Evolutionary conservation across 2,888 invertebrate genomes (phyloP).

Genomic region (Ethmia dodecea): DNA sequence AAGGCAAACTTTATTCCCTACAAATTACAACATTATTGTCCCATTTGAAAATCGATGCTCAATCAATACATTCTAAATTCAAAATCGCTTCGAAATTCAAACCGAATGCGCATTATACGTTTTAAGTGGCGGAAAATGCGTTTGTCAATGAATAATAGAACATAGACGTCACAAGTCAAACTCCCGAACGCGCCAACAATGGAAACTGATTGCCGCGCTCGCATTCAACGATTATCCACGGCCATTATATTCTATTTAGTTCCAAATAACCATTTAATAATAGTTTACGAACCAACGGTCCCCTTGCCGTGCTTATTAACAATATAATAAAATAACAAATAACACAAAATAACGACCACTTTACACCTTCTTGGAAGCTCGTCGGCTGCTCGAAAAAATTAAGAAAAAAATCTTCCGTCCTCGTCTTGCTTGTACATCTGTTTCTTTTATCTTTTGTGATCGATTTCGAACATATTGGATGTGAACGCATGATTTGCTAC

Average conservation of each 20-base stretch:
- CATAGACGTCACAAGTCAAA: constrained; percentile 67
- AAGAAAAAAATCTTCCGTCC: constrained; percentile 33
- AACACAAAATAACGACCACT: constrained; percentile 66
- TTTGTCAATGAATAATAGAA: constrained; percentile 38
- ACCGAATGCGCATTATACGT: constrained; percentile 10
- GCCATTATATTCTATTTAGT: constrained; percentile 77
- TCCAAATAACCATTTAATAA: constrained; percentile 76
- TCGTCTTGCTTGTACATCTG: constrained; percentile 36
- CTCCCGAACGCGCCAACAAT: constrained; percentile 48
- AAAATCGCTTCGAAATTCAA: constrained; percentile 16
- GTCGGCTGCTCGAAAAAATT: constrained; percentile 60
- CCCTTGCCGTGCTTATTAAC: constrained; percentile 74
- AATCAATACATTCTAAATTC: constrained; percentile 3
- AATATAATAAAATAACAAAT: constrained; percentile 75
- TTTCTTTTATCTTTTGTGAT: constrained; percentile 45
- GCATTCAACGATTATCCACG: constrained; percentile 69
- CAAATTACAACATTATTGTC: constrained; percentile 61
- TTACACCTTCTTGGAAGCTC: constrained; percentile 75
- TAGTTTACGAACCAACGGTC: constrained; percentile 58
- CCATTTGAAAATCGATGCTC: constrained; percentile 34
- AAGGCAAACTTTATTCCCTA: constrained; percentile 43
- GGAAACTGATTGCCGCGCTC: constrained; percentile 56
- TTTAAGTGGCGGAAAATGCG: constrained; percentile 21
- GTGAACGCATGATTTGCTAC: constrained; percentile 24
- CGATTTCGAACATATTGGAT: constrained; percentile 28